Evolutionary conservation across 2,797 vertebrate species (phyloP), one percentile per base, ranked within the genome.

Genomic region (Falco rusticolus): DNA sequence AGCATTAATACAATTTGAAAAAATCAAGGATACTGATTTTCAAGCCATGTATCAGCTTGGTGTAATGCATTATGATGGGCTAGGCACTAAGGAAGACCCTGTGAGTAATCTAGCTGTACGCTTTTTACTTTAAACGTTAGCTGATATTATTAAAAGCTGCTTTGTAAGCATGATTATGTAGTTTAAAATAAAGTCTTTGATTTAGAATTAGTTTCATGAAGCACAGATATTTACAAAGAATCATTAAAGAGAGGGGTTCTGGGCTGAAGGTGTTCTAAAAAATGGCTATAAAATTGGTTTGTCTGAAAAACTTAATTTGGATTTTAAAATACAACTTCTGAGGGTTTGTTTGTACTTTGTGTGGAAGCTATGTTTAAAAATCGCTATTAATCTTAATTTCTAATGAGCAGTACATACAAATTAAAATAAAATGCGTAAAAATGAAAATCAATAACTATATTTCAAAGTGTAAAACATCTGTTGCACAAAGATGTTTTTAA

Each of bases 41-140:
- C 98, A 97, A 95, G 98, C 98, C 84, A 96, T 97, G 66, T 99
- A 98, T 96, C 98, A 99, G 90, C 96, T 98, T 53, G 98, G 98
- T 87, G 98, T 98, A 43, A 98, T 99, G 97, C 97, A 98, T 87
- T 99, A 98, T 21, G 98, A 99, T 77, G 98, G 98, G 34, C 95
- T 99, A 74, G 98, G 98, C 57, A 98, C 96, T 7, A 13, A 61
- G 29, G 43, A 79, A 81, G 90, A 98, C 16, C 95, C 96, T 25
- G 98, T 99, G 94, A 98, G 98, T 98, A 87, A 48, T 82, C 39
- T 57, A 89, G 68, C 41, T 34, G 22, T 56, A 43, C 8, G 6
- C 9, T 24, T 89, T 43, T 71, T 37, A 50, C 56, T 92, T 93
- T 37, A 37, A 37, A 37, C 37, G 37, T 37, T 37, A 45, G 11